These are phyloP conservation scores for Podargus strigoides DNA, from an alignment of 2,797 vertebrate species.

Conservation along the genomic window DNA sequence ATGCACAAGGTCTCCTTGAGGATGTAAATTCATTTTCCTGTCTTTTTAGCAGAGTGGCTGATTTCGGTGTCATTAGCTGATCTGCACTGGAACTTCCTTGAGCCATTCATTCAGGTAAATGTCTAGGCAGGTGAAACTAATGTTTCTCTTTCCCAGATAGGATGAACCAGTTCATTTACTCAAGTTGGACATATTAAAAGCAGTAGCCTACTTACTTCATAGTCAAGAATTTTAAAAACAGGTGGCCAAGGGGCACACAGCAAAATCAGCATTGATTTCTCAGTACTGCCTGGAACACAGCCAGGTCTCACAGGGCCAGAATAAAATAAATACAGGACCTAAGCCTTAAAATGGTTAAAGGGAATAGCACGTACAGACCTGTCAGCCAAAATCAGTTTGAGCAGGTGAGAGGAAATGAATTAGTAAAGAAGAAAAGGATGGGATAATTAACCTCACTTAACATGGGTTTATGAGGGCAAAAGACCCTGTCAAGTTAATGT, in stretches of 20 bases:
- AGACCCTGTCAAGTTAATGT: neutral
- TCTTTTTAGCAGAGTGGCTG: neutral
- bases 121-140: conserved; percentile 16
- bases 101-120: neutral
- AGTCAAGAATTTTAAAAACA: conserved; percentile 26
- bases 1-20: conserved; percentile 27
- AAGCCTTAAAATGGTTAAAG: neutral
- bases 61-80: conserved; percentile 31
- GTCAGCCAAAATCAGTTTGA: neutral
- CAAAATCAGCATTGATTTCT: conserved; percentile 50
- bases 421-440: neutral
- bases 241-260: neutral
- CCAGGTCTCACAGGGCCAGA: neutral
- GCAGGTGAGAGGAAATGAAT: conserved; percentile 8
- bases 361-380: neutral
- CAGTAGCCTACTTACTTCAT: neutral
- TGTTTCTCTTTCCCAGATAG: neutral
- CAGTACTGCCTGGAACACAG: neutral
- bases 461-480: neutral
- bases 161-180: conserved; percentile 42
- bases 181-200: neutral
- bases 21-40: conserved; percentile 4
- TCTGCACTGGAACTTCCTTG: neutral
- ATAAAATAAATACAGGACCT: neutral
- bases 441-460: conserved; percentile 36